These are phyloP conservation scores for Lottia gigantea DNA, from an alignment of 2,888 invertebrate species.

Conservation along the genomic window DNA sequence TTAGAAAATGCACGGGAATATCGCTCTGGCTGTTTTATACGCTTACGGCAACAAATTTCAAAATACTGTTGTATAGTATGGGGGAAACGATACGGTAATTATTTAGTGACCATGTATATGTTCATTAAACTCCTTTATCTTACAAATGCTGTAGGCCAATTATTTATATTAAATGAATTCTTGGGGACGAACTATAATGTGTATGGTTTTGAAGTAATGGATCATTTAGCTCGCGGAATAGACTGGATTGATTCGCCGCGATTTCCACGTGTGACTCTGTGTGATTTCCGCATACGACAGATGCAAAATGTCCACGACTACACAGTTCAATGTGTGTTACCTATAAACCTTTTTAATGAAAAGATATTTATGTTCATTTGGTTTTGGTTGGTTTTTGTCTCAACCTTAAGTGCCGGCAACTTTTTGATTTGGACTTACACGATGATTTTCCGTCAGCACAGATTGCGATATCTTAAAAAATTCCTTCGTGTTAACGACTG, in stretches of 20 bases:
- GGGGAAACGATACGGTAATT: slow-evolving; percentile 69
- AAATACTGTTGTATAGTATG: slow-evolving; percentile 67
- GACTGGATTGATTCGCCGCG: slow-evolving; percentile 64
- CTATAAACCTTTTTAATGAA: slow-evolving; percentile 64
- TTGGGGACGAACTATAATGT: slow-evolving; percentile 68
- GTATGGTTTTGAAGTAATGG: slow-evolving; percentile 70
- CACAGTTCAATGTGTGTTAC: slow-evolving; percentile 68
- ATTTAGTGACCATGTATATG: slow-evolving; percentile 69
- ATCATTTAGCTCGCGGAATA: slow-evolving; percentile 67
- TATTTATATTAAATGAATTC: slow-evolving; percentile 70
- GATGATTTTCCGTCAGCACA: slow-evolving; percentile 58
- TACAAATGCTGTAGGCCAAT: slow-evolving; percentile 69
- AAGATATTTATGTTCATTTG: slow-evolving; percentile 70
- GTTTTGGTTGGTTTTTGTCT: slow-evolving; percentile 71
- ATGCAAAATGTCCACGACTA: slow-evolving; percentile 70
- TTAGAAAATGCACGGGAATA: slow-evolving; percentile 69
- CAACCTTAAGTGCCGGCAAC: slow-evolving; percentile 67
- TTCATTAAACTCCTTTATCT: slow-evolving; percentile 69
- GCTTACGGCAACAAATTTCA: slow-evolving; percentile 65
- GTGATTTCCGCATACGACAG: slow-evolving; percentile 69
- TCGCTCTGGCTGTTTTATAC: slow-evolving; percentile 64
- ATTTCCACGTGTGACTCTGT: slow-evolving; percentile 67
- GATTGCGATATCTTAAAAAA: slow-evolving; percentile 63
- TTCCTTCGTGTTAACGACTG: slow-evolving; percentile 61
- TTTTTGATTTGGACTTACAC: slow-evolving; percentile 69